Evolutionary conservation across 2,888 invertebrate genomes (phyloP).

Genomic region (Ceramica pisi): DNA sequence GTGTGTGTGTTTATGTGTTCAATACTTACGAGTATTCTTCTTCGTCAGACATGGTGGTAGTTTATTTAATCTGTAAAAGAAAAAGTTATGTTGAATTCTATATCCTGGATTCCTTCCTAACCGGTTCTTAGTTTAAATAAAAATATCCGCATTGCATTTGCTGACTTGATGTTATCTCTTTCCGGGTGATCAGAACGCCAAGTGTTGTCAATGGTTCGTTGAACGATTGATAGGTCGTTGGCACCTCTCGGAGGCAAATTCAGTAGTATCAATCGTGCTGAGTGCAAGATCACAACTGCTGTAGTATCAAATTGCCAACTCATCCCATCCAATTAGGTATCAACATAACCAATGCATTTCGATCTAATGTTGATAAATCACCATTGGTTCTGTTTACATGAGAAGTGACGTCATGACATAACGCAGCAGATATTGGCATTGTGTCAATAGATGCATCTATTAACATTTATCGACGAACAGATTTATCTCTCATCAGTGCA

Average conservation of each 20-base stretch:
- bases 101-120: background rate
- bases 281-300: slow-evolving; percentile 42
- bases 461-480: slow-evolving; percentile 47
- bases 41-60: slow-evolving; percentile 97
- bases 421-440: slow-evolving; percentile 61
- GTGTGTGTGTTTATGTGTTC: slow-evolving; percentile 18
- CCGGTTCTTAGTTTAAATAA: background rate
- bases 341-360: slow-evolving; percentile 29
- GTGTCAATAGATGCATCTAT: slow-evolving; percentile 58
- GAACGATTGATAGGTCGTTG: slow-evolving; percentile 57
- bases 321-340: slow-evolving; percentile 21
- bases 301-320: slow-evolving; percentile 45
- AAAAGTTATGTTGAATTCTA: slow-evolving; percentile 63
- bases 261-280: slow-evolving; percentile 16
- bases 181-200: slow-evolving; percentile 5
- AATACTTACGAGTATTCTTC: slow-evolving; percentile 98
- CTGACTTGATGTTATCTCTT: slow-evolving; percentile 3
- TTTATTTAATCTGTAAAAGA: slow-evolving; percentile 86
- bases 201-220: slow-evolving; percentile 42
- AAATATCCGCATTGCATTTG: background rate
- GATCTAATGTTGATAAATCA: slow-evolving; percentile 40
- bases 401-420: slow-evolving; percentile 40
- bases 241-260: slow-evolving; percentile 33
- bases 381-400: slow-evolving; percentile 56
- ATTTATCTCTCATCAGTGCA: slow-evolving; percentile 58